A percentile compares a stretch with the other conserved stretches of the same genome.
Conservation (phyloP, 2,113 vertebrate species). For the Menura novaehollandiae region DNA sequence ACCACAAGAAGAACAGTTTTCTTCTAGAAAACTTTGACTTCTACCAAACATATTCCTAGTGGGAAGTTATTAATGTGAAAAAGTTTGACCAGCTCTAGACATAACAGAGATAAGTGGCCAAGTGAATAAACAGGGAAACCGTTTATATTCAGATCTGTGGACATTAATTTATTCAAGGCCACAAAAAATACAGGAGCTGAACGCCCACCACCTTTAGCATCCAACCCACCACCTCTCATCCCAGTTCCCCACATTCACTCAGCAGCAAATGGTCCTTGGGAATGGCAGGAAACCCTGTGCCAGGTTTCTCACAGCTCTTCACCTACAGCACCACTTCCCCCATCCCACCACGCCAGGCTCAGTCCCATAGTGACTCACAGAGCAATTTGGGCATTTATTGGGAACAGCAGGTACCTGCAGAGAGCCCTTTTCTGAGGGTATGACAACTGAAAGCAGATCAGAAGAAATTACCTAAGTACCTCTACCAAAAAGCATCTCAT, state of each 20-base stretch:
- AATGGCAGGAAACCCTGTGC: fast-evolving
- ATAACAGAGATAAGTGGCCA: neutral
- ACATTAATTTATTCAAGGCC: neutral
- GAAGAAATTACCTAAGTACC: neutral
- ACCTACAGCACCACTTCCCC: neutral
- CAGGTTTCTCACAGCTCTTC: neutral
- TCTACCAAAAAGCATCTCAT: neutral
- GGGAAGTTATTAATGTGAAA: neutral
- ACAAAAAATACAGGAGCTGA: neutral
- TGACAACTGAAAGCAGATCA: neutral
- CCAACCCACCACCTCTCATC: neutral
- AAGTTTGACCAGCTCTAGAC: neutral
- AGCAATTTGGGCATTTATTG: neutral
- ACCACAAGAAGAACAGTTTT: neutral
- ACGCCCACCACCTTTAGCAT: neutral
- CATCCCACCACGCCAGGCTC: fast-evolving
- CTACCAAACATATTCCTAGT: neutral
- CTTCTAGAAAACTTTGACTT: neutral
- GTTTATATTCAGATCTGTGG: neutral
- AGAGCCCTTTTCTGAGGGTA: neutral
- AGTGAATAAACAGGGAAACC: neutral
- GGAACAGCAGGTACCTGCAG: fast-evolving
- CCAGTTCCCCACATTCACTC: neutral
- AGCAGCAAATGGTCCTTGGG: neutral
- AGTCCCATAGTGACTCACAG: too few species aligned